A percentile compares a stretch with the other conserved stretches of the same genome.
These are phyloP conservation scores for Spea multiplicata DNA, from an alignment of 2,113 vertebrate species.

Conservation along the genomic window DNA sequence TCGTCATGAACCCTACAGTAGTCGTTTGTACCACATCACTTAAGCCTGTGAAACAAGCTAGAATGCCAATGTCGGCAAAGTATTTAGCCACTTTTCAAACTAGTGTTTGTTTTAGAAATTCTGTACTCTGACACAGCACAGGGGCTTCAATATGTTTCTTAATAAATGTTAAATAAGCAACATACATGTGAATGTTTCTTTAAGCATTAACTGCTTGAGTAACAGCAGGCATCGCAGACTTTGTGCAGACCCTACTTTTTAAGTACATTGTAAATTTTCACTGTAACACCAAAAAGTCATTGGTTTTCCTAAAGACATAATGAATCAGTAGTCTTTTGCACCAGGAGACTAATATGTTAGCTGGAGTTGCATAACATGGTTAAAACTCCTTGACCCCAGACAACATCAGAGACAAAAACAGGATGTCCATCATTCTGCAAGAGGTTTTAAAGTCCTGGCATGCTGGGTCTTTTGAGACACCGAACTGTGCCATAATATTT, in stretches of 20 bases:
- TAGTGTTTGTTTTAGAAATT: no score
- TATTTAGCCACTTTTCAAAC: no score
- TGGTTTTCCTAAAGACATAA: constrained; percentile 10
- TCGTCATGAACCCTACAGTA: no score
- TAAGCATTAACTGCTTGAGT: background rate
- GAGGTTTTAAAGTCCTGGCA: background rate
- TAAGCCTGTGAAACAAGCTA: no score
- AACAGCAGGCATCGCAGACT: constrained; percentile 2
- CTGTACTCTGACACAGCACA: no score
- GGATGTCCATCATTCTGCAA: constrained; percentile 4
- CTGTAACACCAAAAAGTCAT: background rate
- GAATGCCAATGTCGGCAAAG: no score
- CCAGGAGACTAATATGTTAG: constrained; percentile 19
- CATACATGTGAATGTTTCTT: no score
- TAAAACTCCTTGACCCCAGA: background rate
- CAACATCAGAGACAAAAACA: background rate
- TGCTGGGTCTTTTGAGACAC: background rate
- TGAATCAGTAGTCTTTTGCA: background rate
- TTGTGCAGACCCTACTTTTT: constrained; percentile 1
- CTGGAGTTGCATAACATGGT: background rate
- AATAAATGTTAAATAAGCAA: no score
- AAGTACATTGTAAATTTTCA: constrained; percentile 10
- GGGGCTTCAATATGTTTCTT: no score
- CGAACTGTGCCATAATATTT: constrained; percentile 4
- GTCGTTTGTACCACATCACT: no score